Evolutionary conservation across 2,888 invertebrate species (phyloP), one percentile per base, ranked within the genome.

Genomic region (Acronicta psi): DNA sequence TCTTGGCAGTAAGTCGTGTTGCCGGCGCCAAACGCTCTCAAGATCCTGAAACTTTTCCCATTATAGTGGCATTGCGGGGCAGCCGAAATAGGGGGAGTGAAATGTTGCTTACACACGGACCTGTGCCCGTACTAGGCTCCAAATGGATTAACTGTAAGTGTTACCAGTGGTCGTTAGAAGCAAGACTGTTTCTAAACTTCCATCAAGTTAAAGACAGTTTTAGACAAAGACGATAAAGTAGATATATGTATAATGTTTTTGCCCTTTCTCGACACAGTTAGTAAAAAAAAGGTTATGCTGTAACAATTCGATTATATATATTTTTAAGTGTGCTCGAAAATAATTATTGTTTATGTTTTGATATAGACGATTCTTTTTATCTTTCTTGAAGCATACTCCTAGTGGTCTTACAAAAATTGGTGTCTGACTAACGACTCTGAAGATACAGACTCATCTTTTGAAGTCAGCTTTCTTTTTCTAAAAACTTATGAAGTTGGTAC

Each of bases 1-100:
- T 76, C 69, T 81, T 81, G 80, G 80, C 80, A 81, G 73, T 75
- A 69, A 75, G 69, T 57, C 73, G 69, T 69, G 74, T 73, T 69
- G 68, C 70, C 69, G 73, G 66, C 74, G 80, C 80, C 80, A 80
- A 77, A 73, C 75, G 62, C 66, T 77, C 70, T 63, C 75, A 75
- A 79, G 81, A 77, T 79, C 68, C 72, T 66, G 20, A 77, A 87
- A 87, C 81, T 87, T 87, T 87, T 71, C 74, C 80, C 81, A 85
- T 85, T 84, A 87, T 73, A 57, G 68, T 71, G 58, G 69, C 69
- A 64, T 68, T 73, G 60, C 61, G 73, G 68, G 70, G 68, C 69
- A 73, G 60, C 61, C 61, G 70, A 73, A 74, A 79, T 76, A 55
- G 63, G 70, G 71, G 67, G 70, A 58, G 69, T 74, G 74, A 79